Base-by-base conservation (phyloP, 2,797 vertebrate species). In the Craterocephalus amniculus region DNA sequence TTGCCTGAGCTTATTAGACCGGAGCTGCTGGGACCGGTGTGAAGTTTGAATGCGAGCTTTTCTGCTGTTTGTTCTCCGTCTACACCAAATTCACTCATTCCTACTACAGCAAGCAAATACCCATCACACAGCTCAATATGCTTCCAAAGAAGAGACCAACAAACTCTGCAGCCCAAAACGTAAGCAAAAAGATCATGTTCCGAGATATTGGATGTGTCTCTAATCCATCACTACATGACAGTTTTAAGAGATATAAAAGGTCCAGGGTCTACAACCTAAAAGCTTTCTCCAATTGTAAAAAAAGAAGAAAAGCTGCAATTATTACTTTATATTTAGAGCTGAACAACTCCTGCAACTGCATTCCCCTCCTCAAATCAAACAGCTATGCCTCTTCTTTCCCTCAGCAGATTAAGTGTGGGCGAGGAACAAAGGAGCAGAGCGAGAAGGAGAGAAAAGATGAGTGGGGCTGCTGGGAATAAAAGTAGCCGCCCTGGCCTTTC, bases 11-110 rank as follows among this genome's bases (percentile, higher is more conserved):
- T 80, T 59, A 74, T 73, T 67, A 75, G 43, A 43, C 76, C 18
- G 63, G 67, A 52, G 59, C 80, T 81, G 80, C 48, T 49, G 85
- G 83, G 81, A 84, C 70, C 63, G 24, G 70, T 65, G 12, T 32
- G 65, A 65, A 61, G 76, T 71, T 56, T 14, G 63, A 81, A 79
- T 83, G 69, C 59, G 58, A 13, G 80, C 70, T 43, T 69, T 78
- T 63, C 34, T 40, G 59, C 67, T 83, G 68, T 85, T 84, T 88
- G 81, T 72, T 48, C 70, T 84, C 75, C 11, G 74, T 76, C 84
- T 81, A 54, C 67, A 63, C 49, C 51, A 22, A 61, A 72, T 73
- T 70, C 73, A 60, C 68, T 43, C 56, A 16, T 52, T 52, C 54
- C 79, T 65, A 72, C 9, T 43, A 84, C 73, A 63, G 74, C 36